Base-by-base conservation (phyloP, 2,113 vertebrate species). In the Nymphicus hollandicus region DNA sequence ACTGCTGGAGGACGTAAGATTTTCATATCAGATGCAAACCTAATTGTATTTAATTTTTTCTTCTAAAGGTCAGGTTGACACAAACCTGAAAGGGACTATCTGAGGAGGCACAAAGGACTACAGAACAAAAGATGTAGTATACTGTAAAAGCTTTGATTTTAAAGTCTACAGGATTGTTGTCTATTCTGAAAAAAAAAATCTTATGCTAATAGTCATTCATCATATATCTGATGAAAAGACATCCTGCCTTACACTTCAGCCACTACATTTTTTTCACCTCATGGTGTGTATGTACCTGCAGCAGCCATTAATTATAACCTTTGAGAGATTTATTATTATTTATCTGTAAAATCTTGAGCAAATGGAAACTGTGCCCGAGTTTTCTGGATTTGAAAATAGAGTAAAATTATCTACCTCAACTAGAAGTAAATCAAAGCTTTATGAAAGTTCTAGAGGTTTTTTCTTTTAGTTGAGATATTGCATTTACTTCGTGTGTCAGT, bases 301-400 rank as follows among this genome's bases (percentile, higher is more conserved):
- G 94, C 86, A 91, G 66, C 90, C 96, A 95, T 96, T 97, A 97
- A 95, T 97, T 95, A 91, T 95, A 96, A 94, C 94, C 78, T 97
- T 80, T 74, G 68, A 88, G 46, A 76, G 66, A 39, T 96, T 35
- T 58, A 65, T 96, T 95, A 92, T 96, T 97, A 96, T 97, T 97
- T 96, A 89, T 94, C 63, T 94, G 29, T 82, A 78, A 95, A 97
- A 96, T 94, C 87, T 88, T 91, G 72, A 94, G 77, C 83, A 94
- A 80, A 89, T 82, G 76, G 78, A 81, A 96, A 93, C 90, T 91
- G 39, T 58, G 68, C n/a, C 65, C 3, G 4, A 92, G 65, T 92
- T 78, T 86, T 95, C 81, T 73, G 72, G 95, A 95, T 97, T 74
- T 84, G 82, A 93, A 96, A 85, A 94, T 8, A 91, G 44, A 96